Percentiles rank a stretch among this genome's conserved stretches.
Conservation (phyloP, 2,797 vertebrate genomes). For the Gymnopithys bicolor region DNA sequence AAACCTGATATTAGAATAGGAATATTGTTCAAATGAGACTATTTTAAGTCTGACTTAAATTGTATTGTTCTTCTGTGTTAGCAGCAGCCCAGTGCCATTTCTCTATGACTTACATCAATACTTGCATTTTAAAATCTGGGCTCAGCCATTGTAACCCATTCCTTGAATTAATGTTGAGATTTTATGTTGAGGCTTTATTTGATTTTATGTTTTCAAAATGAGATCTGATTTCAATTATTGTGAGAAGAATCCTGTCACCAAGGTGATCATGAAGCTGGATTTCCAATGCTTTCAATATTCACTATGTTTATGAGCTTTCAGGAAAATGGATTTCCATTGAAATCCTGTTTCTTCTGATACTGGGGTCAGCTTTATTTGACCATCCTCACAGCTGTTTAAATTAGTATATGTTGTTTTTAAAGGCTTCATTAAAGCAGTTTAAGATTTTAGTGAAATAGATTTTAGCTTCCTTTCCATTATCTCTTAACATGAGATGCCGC, state of each 20-base stretch:
- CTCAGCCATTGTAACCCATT: background rate
- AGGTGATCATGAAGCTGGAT: background rate
- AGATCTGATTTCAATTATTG: background rate
- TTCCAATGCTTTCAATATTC: background rate
- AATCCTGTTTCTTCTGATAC: background rate
- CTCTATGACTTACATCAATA: background rate
- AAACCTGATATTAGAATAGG: background rate
- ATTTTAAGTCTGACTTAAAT: constrained; percentile 16
- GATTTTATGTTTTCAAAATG: background rate
- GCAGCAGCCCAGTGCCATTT: background rate
- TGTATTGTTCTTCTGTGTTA: background rate
- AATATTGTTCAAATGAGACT: background rate
- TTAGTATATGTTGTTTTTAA: background rate
- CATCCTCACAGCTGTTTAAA: background rate
- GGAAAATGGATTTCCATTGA: background rate
- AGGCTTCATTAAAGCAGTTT: background rate
- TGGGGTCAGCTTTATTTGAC: background rate
- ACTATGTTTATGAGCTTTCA: background rate
- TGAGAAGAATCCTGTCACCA: background rate
- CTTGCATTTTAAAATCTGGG: background rate
- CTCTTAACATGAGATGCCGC: background rate
- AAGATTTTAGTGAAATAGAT: background rate
- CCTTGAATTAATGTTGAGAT: background rate
- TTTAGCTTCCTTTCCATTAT: background rate
- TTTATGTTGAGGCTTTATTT: background rate